Conservation (phyloP, 2,888 invertebrate species). For the Lasius fuliginosus region DNA sequence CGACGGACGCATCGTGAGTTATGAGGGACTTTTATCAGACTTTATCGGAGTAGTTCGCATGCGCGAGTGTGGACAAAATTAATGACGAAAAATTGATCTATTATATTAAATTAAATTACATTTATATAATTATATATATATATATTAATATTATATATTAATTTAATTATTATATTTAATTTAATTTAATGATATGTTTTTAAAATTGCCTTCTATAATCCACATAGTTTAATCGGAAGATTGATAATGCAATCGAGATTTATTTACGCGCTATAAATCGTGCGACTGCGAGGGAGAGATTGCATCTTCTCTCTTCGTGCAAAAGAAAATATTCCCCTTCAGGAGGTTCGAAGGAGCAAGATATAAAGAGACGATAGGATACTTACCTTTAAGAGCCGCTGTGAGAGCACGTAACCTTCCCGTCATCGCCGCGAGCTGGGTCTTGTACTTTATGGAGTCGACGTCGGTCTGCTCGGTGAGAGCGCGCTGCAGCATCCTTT, state of each 20-base stretch:
- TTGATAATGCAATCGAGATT: neutral
- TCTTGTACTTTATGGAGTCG: slow-evolving; percentile 90
- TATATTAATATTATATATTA: no score
- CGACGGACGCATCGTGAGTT: neutral
- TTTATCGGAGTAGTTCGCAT: neutral
- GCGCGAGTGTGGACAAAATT: neutral
- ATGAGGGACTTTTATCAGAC: neutral
- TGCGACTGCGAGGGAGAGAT: neutral
- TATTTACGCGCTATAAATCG: neutral
- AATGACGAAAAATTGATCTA: neutral
- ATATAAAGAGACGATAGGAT: neutral
- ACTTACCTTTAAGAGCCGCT: slow-evolving; percentile 91
- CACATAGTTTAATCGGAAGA: neutral
- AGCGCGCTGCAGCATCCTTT: slow-evolving; percentile 86
- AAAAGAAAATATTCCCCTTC: neutral
- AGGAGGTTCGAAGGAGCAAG: neutral
- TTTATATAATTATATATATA: no score
- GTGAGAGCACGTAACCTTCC: slow-evolving; percentile 93
- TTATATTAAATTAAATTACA: neutral
- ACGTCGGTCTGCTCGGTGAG: slow-evolving; percentile 90
- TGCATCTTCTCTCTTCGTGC: neutral
- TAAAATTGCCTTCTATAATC: neutral
- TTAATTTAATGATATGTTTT: no score
- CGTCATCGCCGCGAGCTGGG: slow-evolving; percentile 91
- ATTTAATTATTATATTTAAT: no score